Conservation (phyloP, 2,888 invertebrate genomes). For the Cephalotes varians region DNA sequence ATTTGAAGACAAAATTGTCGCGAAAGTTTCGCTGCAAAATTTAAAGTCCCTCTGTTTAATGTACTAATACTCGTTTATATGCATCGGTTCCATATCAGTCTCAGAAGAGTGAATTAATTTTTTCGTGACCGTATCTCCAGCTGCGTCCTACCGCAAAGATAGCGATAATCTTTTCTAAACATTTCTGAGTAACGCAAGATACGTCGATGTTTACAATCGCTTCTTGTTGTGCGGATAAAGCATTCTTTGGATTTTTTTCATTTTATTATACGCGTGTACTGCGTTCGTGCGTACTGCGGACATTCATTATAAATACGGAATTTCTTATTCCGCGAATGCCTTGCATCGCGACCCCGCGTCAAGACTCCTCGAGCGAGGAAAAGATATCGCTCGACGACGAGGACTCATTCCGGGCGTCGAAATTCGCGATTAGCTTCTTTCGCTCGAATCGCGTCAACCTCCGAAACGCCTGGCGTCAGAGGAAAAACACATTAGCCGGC, state of each 20-base stretch:
- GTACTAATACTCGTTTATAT: not conserved
- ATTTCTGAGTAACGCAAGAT: not conserved
- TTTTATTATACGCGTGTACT: not conserved
- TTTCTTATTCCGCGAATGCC: not conserved
- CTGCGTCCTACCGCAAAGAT: not conserved
- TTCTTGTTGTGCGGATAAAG: not conserved
- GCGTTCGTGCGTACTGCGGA: not conserved
- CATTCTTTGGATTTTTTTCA: not conserved
- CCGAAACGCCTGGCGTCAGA: constrained; percentile 25
- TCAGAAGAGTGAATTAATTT: not conserved
- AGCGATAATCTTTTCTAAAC: constrained; percentile 16
- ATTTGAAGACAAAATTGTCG: not conserved
- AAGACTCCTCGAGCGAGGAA: not conserved
- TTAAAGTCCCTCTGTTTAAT: not conserved
- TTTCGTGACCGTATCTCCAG: not conserved
- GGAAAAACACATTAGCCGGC: constrained; percentile 71
- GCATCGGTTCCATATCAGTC: not conserved
- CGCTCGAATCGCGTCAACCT: constrained; percentile 65
- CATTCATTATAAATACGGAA: not conserved
- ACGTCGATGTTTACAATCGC: not conserved
- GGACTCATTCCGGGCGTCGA: not conserved
- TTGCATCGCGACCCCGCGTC: too few species aligned
- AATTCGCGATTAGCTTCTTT: not conserved
- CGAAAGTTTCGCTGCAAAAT: not conserved
- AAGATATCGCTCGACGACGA: not conserved